Conservation (phyloP, 2,113 vertebrate genomes). For the Eptesicus fuscus region DNA sequence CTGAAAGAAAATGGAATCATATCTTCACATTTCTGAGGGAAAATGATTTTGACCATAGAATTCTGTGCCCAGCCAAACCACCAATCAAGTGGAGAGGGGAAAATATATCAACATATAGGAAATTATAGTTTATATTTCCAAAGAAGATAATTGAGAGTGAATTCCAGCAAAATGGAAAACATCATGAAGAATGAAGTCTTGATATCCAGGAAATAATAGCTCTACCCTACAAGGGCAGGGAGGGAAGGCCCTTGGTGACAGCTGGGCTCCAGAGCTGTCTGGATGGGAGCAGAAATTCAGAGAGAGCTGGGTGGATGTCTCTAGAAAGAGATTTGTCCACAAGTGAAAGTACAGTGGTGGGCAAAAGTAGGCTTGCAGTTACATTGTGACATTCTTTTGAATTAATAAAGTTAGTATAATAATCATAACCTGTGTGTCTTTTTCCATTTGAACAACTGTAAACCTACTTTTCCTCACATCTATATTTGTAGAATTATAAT, state of each 20-base stretch:
- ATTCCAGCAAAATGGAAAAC: neutral
- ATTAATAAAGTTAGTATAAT: neutral
- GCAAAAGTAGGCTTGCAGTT: neutral
- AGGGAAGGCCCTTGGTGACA: neutral
- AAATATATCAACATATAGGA: neutral
- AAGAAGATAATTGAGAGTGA: neutral
- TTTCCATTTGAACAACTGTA: neutral
- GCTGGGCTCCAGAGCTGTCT: neutral
- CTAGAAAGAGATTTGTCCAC: neutral
- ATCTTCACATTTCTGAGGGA: neutral
- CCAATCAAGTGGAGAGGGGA: neutral
- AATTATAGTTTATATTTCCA: neutral
- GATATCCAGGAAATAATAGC: neutral
- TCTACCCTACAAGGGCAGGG: neutral
- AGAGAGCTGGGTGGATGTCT: neutral
- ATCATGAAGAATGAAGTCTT: neutral
- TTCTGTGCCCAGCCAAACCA: constrained; percentile 12
- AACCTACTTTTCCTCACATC: neutral
- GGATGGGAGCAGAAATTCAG: neutral
- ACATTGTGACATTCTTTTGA: neutral
- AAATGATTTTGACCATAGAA: neutral
- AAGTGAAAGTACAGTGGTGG: neutral
- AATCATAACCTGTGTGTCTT: neutral
- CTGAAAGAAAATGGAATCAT: constrained; percentile 16
- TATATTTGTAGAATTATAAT: neutral